phyloP scores from a whole-genome alignment of 2,888 invertebrate species.

The Tetheella fluctuosa region DNA sequence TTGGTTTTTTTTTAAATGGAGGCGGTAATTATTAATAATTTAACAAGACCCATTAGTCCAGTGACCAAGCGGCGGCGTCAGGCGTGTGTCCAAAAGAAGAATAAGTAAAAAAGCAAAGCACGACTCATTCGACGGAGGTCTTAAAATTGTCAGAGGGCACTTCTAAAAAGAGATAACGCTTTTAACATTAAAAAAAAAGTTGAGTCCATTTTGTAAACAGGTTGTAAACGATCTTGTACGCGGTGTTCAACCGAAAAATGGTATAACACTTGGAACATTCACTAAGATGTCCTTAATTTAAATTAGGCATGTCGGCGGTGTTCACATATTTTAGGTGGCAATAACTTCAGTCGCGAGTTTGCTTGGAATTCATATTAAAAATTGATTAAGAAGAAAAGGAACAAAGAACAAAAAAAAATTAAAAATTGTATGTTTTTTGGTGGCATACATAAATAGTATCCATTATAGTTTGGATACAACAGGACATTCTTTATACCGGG shows the following conservation, averaged over 20 bases:
- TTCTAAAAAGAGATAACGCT: constrained; percentile 73
- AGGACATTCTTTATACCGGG: too few species aligned
- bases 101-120: constrained; percentile 52
- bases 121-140: constrained; percentile 53
- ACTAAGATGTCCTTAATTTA: constrained; percentile 27
- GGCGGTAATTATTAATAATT: constrained; percentile 66
- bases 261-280: constrained; percentile 32
- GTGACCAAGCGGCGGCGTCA: constrained; percentile 47
- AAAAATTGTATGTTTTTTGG: too few species aligned
- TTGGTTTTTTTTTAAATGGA: constrained; percentile 16
- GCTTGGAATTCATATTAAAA: neutral
- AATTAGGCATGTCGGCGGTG: constrained; percentile 1
- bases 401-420: too few species aligned
- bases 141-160: constrained; percentile 73
- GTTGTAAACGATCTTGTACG: constrained; percentile 72
- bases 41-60: constrained; percentile 62
- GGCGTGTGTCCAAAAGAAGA: constrained; percentile 33
- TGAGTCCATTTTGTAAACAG: constrained; percentile 70
- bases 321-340: neutral
- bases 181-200: constrained; percentile 69
- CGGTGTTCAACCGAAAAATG: constrained; percentile 47
- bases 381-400: too few species aligned
- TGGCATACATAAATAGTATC: too few species aligned
- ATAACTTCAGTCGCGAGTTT: neutral
- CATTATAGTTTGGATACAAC: too few species aligned